Evolutionary conservation across 2,797 vertebrate genomes (phyloP), one percentile per base, ranked within the genome.

Genomic region (Lagodon rhomboides): DNA sequence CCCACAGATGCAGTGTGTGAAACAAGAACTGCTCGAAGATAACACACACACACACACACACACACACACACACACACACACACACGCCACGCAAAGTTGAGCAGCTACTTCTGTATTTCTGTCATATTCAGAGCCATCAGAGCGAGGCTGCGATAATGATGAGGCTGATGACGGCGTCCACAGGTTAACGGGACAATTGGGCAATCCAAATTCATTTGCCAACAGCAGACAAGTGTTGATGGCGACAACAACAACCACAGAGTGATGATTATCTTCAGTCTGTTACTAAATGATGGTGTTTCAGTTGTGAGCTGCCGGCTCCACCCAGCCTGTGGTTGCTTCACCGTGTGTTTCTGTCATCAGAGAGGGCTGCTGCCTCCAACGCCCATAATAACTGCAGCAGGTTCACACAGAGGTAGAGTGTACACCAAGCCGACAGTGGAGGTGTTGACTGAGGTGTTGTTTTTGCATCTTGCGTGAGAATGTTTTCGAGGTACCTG

Each of bases 311-410:
- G 62, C 49, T 73, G 72, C 51, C 69, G 0, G 71, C 93, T 91
- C 92, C 93, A 93, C 94, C 94, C 90, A 85, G 88, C 16, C 81
- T 94, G 93, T 79, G 94, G 93, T 93, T 85, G 58, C 83, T 60
- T 80, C 83, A 85, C 12, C 1, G 46, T 16, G 55, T 81, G 75
- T 84, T 86, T 83, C 80, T 81, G 69, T 75, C 58, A 16, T 86
- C 75, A 78, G 60, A 85, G 53, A 64, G 7, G 7, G 15, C 44
- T 56, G 73, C 72, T 73, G 74, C 70, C 53, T 73, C 70, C 49
- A 78, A 92, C 82, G 78, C 82, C 91, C 79, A 72, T 77, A 50
- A 77, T 68, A 82, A 88, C 85, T 41, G 68, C 73, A 83, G 44
- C 23, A 73, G 66, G 78, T 78, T 86, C 79, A 87, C 22, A 30